These are phyloP conservation scores for Drosophila yakuba DNA, from an alignment of 1,140 invertebrate genomes.

Conservation along the genomic window DNA sequence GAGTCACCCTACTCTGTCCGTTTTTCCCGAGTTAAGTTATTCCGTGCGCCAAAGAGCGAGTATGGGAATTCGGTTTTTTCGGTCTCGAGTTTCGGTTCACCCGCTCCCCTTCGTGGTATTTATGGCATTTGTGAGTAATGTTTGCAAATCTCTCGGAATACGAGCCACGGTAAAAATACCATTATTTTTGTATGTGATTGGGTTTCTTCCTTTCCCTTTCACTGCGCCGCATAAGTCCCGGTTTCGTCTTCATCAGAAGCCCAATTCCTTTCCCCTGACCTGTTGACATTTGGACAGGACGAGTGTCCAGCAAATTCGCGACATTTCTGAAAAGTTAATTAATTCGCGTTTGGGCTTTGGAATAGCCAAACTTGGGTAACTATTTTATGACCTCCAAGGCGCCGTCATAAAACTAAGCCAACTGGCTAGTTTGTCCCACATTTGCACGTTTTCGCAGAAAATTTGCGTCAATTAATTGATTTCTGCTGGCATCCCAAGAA, in stretches of 20 bases:
- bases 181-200: conserved; percentile 37
- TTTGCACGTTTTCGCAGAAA: conserved; percentile 73
- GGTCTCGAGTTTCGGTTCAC: conserved; percentile 20
- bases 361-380: conserved; percentile 21
- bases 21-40: conserved; percentile 68
- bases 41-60: conserved; percentile 42
- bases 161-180: conserved; percentile 69
- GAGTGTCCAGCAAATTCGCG: conserved; percentile 38
- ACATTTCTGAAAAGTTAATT: conserved; percentile 64
- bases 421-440: conserved; percentile 35
- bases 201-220: conserved; percentile 36
- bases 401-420: conserved; percentile 31
- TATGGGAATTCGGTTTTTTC: conserved; percentile 47
- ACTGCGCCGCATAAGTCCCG: conserved; percentile 11
- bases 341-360: conserved; percentile 52
- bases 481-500: conserved; percentile 41
- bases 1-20: conserved; percentile 64
- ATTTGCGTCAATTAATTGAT: conserved; percentile 80
- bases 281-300: conserved; percentile 78
- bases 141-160: conserved; percentile 61
- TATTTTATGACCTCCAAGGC: conserved; percentile 51
- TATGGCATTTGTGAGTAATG: conserved; percentile 77
- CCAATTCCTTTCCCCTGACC: conserved; percentile 37
- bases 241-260: neutral
- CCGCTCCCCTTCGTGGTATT: conserved; percentile 45